phyloP scores from a whole-genome alignment of 2,797 vertebrate genomes.

The Gambelia wislizenii region DNA sequence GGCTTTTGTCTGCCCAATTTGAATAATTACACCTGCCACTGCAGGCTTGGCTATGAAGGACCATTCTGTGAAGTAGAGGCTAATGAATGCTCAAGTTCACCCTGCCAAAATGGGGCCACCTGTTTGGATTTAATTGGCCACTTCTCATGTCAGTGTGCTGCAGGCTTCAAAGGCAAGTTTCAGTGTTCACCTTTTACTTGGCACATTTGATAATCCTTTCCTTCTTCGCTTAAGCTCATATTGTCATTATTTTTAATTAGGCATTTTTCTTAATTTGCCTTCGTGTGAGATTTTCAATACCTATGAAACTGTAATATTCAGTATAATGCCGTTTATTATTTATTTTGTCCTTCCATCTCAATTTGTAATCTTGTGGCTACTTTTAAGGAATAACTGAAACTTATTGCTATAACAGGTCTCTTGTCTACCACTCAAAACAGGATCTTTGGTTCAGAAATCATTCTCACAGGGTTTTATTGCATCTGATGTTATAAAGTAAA shows the following conservation, averaged over 20 bases:
- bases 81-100: constrained; percentile 83
- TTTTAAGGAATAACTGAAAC: not conserved
- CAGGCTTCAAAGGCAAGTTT: constrained; percentile 84
- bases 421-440: not conserved
- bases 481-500: not conserved
- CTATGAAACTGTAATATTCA: constrained; percentile 19
- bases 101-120: constrained; percentile 81
- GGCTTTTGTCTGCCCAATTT: constrained; percentile 78
- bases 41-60: constrained; percentile 82
- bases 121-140: constrained; percentile 79
- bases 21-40: constrained; percentile 83
- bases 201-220: constrained; percentile 13
- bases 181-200: constrained; percentile 22
- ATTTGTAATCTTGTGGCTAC: not conserved
- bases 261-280: constrained; percentile 36
- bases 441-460: not conserved
- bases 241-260: constrained; percentile 35
- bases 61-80: constrained; percentile 81
- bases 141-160: constrained; percentile 81
- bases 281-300: constrained; percentile 10
- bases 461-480: not conserved
- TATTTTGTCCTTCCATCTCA: not conserved
- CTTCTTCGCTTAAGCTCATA: not conserved
- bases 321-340: not conserved
- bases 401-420: not conserved